phyloP scores from a whole-genome alignment of 2,113 vertebrate genomes.

The Puntigrus tetrazona region DNA sequence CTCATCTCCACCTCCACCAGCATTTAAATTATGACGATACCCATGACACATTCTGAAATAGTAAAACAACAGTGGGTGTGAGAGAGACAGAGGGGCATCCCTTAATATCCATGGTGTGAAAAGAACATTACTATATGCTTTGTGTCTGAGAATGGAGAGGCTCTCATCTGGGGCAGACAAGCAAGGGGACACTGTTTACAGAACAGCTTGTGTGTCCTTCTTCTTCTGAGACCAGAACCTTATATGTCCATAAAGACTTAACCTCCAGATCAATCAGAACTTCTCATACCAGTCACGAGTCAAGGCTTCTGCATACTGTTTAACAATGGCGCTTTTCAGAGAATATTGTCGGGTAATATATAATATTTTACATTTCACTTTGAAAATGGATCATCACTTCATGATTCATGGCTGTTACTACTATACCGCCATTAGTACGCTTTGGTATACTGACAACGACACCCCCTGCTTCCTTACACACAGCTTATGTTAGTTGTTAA shows the following conservation, averaged over 20 bases:
- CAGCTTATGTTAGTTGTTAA: no score
- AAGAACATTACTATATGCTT: not conserved
- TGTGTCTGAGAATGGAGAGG: slow-evolving; percentile 27
- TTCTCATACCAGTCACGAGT: slow-evolving; percentile 1
- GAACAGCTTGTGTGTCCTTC: slow-evolving; percentile 52
- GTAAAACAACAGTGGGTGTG: slow-evolving; percentile 7
- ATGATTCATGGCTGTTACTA: not conserved
- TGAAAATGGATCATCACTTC: not conserved
- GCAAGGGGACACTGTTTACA: slow-evolving; percentile 49
- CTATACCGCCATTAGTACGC: no score
- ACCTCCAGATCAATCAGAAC: slow-evolving; percentile 47
- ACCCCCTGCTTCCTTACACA: no score
- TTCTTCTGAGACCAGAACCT: slow-evolving; percentile 45
- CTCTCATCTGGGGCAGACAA: slow-evolving; percentile 19
- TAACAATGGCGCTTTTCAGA: slow-evolving; percentile 6
- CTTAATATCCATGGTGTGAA: not conserved
- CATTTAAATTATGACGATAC: not conserved
- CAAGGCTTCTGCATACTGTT: not conserved
- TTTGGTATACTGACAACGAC: not conserved
- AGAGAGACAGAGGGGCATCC: not conserved
- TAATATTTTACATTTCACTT: not conserved
- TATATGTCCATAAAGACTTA: slow-evolving; percentile 56
- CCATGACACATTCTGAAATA: not conserved
- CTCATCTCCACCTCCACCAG: not conserved
- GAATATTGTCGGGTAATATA: not conserved